Evolutionary conservation across 2,797 vertebrate species (phyloP).

Genomic region (Enoplosus armatus): DNA sequence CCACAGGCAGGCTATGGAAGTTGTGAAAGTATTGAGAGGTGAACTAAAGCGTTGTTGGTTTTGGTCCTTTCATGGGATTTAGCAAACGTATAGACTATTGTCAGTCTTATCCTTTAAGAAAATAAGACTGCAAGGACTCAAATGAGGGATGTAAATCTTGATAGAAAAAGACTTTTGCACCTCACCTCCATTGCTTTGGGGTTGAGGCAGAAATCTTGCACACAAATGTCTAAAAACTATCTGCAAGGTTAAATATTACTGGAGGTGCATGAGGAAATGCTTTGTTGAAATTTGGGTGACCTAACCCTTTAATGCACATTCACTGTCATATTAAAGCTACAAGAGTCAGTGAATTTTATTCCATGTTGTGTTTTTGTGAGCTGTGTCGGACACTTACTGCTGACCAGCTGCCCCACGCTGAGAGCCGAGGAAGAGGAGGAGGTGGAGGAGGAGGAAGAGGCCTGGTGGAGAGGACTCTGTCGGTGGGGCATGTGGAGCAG

Average conservation of each 20-base stretch:
- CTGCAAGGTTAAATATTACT: neutral
- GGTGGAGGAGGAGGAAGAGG: constrained; percentile 96
- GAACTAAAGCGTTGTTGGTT: neutral
- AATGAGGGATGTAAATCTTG: too few relatives aligned
- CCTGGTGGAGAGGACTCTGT: constrained; percentile 96
- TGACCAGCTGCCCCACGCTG: constrained; percentile 99
- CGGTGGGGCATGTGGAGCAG: constrained; percentile 96
- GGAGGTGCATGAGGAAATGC: neutral
- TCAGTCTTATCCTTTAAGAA: neutral
- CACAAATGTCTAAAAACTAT: neutral
- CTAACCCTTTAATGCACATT: neutral
- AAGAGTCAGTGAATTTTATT: constrained; percentile 8
- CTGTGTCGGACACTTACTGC: constrained; percentile 92
- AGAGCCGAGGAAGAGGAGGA: constrained; percentile 95
- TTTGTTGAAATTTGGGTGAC: neutral
- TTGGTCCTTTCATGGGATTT: neutral
- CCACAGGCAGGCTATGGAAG: neutral
- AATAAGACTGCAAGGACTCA: neutral
- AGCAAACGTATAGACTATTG: neutral
- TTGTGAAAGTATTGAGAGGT: neutral
- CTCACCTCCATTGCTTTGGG: neutral
- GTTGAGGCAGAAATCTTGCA: neutral
- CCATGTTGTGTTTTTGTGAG: constrained; percentile 25
- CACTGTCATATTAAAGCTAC: constrained; percentile 4
- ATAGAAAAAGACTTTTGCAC: too few relatives aligned